Evolutionary conservation across 2,113 vertebrate genomes (phyloP).

Genomic region (Gadus chalcogrammus): DNA sequence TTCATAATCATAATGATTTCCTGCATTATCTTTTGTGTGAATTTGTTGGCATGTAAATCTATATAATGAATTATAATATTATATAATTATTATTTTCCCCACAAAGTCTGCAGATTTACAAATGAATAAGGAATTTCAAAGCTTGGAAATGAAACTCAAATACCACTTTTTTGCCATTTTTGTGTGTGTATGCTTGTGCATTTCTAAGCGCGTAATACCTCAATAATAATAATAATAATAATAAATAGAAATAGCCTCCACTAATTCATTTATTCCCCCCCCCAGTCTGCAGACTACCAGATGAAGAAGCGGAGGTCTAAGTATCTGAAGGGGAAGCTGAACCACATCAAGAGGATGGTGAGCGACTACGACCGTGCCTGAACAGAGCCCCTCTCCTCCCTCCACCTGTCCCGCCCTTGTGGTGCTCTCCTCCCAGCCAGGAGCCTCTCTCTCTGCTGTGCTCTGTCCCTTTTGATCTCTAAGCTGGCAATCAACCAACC

Average conservation of each 20-base stretch:
- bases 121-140: too few species aligned
- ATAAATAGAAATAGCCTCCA: neutral
- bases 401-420: neutral
- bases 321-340: constrained; percentile 82
- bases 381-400: constrained; percentile 8
- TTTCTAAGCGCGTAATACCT: neutral
- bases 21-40: too few species aligned
- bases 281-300: constrained; percentile 79
- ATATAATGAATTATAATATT: too few species aligned
- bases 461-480: too few species aligned
- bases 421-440: neutral
- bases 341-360: constrained; percentile 87
- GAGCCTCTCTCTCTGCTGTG: neutral
- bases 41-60: too few species aligned
- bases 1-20: too few species aligned
- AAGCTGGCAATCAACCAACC: too few species aligned
- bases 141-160: too few species aligned
- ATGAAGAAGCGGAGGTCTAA: constrained; percentile 81
- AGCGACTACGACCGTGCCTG: constrained; percentile 75
- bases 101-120: too few species aligned
- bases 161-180: too few species aligned
- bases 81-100: neutral
- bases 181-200: neutral
- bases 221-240: too few species aligned
- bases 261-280: constrained; percentile 7